Conservation (phyloP, 2,113 vertebrate genomes). For the Triplophysa siluroides region DNA sequence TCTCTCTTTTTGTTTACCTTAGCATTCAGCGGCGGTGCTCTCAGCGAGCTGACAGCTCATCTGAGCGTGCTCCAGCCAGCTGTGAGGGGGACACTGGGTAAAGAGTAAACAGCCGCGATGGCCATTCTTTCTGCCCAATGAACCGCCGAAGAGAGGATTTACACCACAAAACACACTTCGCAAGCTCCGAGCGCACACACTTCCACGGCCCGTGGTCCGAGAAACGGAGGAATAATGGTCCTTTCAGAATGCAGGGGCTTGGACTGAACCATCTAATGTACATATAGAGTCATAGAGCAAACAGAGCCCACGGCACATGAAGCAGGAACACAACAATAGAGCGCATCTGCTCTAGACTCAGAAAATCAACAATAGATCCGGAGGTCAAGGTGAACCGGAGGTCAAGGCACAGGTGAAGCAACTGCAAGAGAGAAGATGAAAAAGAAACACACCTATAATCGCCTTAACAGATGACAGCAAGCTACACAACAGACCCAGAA, state of each 20-base stretch:
- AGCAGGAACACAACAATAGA: neutral
- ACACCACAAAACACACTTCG: slow-evolving; percentile 82
- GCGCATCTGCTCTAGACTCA: neutral
- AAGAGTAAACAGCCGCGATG: slow-evolving; percentile 84
- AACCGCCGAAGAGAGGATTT: slow-evolving; percentile 85
- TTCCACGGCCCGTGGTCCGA: slow-evolving; percentile 15
- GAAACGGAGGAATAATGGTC: slow-evolving; percentile 68
- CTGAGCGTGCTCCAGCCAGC: slow-evolving; percentile 77
- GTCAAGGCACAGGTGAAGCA: slow-evolving; percentile 38
- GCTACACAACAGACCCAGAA: too few species aligned
- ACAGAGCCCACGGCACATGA: slow-evolving; percentile 23
- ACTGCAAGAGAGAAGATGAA: neutral
- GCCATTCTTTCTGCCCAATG: slow-evolving; percentile 85
- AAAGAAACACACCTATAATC: neutral
- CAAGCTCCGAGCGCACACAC: slow-evolving; percentile 46
- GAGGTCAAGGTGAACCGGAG: slow-evolving; percentile 42
- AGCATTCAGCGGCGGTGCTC: slow-evolving; percentile 72
- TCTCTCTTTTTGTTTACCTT: slow-evolving; percentile 71
- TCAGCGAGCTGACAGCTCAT: slow-evolving; percentile 80
- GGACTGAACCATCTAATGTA: slow-evolving; percentile 63
- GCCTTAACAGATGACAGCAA: too few species aligned
- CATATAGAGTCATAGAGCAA: slow-evolving; percentile 53
- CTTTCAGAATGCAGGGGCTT: slow-evolving; percentile 56
- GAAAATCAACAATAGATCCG: neutral
- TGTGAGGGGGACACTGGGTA: slow-evolving; percentile 81